phyloP scores from a whole-genome alignment of 2,113 vertebrate species.

The Carollia perspicillata region DNA sequence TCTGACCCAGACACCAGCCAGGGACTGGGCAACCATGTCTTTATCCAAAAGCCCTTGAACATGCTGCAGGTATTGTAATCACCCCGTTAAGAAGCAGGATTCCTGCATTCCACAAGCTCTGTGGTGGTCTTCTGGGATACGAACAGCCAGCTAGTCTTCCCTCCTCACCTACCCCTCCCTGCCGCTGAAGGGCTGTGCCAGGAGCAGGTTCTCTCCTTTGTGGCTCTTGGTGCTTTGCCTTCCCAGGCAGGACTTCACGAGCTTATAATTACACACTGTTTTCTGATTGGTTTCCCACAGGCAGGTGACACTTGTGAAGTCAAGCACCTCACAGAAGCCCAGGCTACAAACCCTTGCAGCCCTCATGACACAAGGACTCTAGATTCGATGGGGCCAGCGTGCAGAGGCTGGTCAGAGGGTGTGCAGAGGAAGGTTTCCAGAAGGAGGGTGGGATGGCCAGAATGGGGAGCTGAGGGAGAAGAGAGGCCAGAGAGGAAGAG shows the following conservation, averaged over 20 bases:
- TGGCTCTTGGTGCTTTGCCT: not conserved
- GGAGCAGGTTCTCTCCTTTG: not conserved
- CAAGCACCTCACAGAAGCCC: not conserved
- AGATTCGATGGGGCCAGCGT: not conserved
- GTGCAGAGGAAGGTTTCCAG: not conserved
- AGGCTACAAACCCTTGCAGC: not conserved
- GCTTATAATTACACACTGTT: slow-evolving; percentile 37
- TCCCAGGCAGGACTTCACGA: slow-evolving; percentile 27
- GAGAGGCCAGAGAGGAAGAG: not conserved
- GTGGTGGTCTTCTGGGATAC: not conserved
- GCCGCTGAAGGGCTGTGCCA: not conserved
- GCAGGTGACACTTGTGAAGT: slow-evolving; percentile 34
- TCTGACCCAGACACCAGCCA: not conserved
- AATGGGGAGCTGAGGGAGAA: not conserved
- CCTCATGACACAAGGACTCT: not conserved
- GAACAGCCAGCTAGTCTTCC: not conserved
- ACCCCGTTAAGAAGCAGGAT: not conserved
- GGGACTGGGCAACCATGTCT: not conserved
- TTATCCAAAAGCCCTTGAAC: slow-evolving; percentile 1
- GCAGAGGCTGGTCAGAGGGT: not conserved
- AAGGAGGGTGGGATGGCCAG: not conserved
- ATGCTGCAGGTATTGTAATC: not conserved
- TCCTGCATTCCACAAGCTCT: not conserved
- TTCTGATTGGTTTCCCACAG: not conserved
- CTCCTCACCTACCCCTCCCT: not conserved